Evolutionary conservation across 2,888 invertebrate genomes (phyloP), one percentile per base, ranked within the genome.

Genomic region (Dolichopus griseipennis): DNA sequence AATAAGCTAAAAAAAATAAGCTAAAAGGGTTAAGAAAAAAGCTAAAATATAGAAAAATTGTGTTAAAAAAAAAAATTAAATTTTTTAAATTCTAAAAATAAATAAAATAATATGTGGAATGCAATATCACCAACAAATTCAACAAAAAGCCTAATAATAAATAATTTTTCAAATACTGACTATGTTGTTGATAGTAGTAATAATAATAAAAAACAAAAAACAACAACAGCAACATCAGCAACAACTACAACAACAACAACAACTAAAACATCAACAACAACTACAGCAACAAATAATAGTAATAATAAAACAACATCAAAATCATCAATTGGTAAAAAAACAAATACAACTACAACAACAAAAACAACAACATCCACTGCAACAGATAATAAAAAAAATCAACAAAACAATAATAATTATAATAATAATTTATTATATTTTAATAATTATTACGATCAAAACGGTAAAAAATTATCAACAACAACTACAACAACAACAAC

Each of bases 51-150:
- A n/a, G 5, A 27, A 27, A 27, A 27, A 27, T 27, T 27, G 27
- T 27, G 27, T 27, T 27, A 4, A 5, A 27, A 27, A 27, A 4
- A 5, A 27, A 27, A 27, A 27, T 27, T 5, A 27, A 27, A 4
- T 4, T 27, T 27, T 5, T 27, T 27, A 27, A 27, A 27, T 27
- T 27, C 5, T 27, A 27, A 27, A 27, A 27, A 4, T 27, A 27
- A 27, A 27, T 27, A 64, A 64, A 12, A 76, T 76, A 80, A 76
- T 75, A 80, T 80, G 80, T 80, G 80, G 81, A 80, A 78, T 75
- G 76, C 78, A 74, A 79, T 78, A 76, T 81, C 81, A 73, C 81
- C 81, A 75, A 81, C 80, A 72, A 81, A 80, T 75, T 80, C 81
- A 21, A 70, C 80, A 72, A 80, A 80, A 75, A 81, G 80, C 78